Base-by-base conservation (phyloP, 2,113 vertebrate species). In the Sceloporus tristichus region DNA sequence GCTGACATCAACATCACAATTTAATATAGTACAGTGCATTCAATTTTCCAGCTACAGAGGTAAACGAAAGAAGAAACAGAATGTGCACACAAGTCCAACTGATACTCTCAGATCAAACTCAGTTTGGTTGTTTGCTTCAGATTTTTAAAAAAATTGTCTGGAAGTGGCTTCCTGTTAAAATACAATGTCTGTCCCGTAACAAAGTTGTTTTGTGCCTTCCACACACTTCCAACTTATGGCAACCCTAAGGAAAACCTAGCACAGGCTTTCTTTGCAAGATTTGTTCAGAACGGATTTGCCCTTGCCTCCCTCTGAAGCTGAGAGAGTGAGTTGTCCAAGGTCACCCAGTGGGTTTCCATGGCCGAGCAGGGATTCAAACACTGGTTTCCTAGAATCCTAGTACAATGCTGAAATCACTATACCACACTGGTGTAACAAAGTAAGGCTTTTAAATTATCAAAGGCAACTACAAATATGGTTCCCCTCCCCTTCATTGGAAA, bases 91-190 rank as follows among this genome's bases (percentile, higher is more conserved):
- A 92, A 86, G 83, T 83, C 80, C 10, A 62, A 79, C 29, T 21
- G 62, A 92, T 73, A 68, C 86, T 75, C 86, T 42, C 92, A 87
- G 91, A 34, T 18, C 74, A 40, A 54, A 80, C 92, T 82, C 62
- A 25, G 88, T 91, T 89, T 66, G 89, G 88, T 59, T 38, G 76
- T 87, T 89, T 88, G 66, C 34, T 89, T 27, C 54, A 88, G 90
- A 9, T 25, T 68, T 68, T 68, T 68, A 82, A 87, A 93, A 8
- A 77, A 88, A 27, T 77, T 85, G 79, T 75, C 59, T 4, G 85
- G 16, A 81, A 82, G 38, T 59, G 76, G 10, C 4, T 42, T 53
- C 48, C 48, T 78, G 53, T 4, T 23, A 79, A 18, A 79, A 34
- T 19, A 79, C 53, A 71, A 71, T 11, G 11, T 71, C 27, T 79